A percentile compares a stretch with the other conserved stretches of the same genome.
phyloP scores from a whole-genome alignment of 1,140 invertebrate genomes.

The Pseudomyrmex gracilis region DNA sequence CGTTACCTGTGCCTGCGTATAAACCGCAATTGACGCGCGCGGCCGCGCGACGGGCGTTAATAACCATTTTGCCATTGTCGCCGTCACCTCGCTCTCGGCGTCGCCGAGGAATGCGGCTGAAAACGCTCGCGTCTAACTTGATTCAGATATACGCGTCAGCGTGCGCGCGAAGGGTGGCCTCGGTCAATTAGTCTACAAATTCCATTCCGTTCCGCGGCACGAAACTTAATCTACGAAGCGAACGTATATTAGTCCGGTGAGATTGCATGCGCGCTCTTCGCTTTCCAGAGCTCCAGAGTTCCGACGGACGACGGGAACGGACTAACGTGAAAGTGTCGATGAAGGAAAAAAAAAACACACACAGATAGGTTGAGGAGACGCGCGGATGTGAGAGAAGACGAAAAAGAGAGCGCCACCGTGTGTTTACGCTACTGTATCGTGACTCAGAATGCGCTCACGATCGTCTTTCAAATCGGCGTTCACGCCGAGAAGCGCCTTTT shows the following conservation, averaged over 20 bases:
- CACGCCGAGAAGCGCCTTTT: not conserved
- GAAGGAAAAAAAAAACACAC: not conserved
- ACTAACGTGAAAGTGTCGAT: conserved; percentile 56
- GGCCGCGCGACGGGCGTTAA: not conserved
- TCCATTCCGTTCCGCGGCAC: not conserved
- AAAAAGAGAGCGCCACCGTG: not conserved
- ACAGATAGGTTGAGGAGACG: not conserved
- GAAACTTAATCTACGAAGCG: conserved; percentile 19
- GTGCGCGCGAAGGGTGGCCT: not conserved
- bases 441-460: not conserved
- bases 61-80: not conserved
- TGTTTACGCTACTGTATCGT: conserved; percentile 37
- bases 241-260: conserved; percentile 55
- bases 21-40: conserved; percentile 6
- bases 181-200: conserved; percentile 12
- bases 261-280: conserved; percentile 47
- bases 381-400: conserved; percentile 13
- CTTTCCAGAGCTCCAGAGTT: not conserved
- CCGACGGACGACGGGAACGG: conserved; percentile 36
- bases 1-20: not conserved
- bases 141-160: conserved; percentile 33
- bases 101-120: conserved; percentile 7
- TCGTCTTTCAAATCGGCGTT: conserved; percentile 25
- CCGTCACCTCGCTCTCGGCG: not conserved
- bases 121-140: not conserved